These are phyloP conservation scores for Drosophila repletoides DNA, from an alignment of 1,140 invertebrate genomes.

Conservation along the genomic window DNA sequence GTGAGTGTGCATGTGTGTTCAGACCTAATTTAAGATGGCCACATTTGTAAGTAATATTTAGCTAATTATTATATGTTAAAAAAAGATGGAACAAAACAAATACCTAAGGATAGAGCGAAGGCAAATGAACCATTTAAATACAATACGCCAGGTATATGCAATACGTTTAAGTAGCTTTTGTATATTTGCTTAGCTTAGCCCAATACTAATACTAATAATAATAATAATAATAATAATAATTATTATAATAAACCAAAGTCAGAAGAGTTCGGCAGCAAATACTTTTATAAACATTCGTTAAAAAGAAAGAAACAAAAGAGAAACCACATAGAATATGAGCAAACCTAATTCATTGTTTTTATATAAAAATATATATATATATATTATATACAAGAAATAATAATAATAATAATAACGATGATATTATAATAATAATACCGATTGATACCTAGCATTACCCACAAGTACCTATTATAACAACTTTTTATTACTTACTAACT, in stretches of 20 bases:
- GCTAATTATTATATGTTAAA: constrained; percentile 63
- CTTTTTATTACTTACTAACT: constrained; percentile 69
- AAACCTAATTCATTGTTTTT: constrained; percentile 48
- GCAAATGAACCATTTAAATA: constrained; percentile 55
- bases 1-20: too few species aligned
- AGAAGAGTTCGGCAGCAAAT: constrained; percentile 36
- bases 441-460: constrained; percentile 67
- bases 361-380: constrained; percentile 26
- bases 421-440: constrained; percentile 28
- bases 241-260: constrained; percentile 15
- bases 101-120: constrained; percentile 44
- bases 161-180: constrained; percentile 73
- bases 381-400: constrained; percentile 13
- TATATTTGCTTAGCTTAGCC: constrained; percentile 74
- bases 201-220: constrained; percentile 23
- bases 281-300: constrained; percentile 65
- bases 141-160: constrained; percentile 44
- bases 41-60: constrained; percentile 71
- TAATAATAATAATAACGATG: too few species aligned
- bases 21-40: constrained; percentile 67
- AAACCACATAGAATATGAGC: constrained; percentile 27
- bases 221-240: background rate
- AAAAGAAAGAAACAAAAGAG: constrained; percentile 17
- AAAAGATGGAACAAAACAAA: constrained; percentile 49
- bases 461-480: constrained; percentile 70